A percentile compares a stretch with the other conserved stretches of the same genome.
Conservation (phyloP, 2,113 vertebrate genomes). For the Scopus umbretta region DNA sequence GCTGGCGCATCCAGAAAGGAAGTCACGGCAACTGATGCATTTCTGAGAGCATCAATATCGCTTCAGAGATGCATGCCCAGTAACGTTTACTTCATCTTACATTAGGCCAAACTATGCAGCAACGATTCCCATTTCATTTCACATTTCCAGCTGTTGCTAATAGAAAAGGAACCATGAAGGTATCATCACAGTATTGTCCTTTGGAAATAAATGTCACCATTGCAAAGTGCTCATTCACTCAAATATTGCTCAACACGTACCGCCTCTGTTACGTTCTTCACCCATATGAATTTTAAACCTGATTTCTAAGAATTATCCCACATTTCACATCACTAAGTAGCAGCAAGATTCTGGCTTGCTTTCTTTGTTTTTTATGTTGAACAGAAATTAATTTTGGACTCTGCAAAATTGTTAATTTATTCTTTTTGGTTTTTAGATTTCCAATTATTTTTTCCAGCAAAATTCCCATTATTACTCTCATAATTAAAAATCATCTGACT, state of each 20-base stretch:
- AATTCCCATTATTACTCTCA: background rate
- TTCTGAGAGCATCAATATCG: background rate
- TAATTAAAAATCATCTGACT: background rate
- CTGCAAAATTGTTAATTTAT: background rate
- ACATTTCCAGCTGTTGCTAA: background rate
- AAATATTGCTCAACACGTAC: background rate
- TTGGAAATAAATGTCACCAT: background rate
- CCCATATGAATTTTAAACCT: background rate
- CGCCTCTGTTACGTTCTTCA: background rate
- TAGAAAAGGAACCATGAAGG: background rate
- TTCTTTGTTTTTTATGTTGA: background rate
- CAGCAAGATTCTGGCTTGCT: background rate
- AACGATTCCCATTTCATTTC: background rate
- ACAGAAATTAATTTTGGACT: background rate
- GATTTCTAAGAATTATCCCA: background rate
- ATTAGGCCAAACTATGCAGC: background rate
- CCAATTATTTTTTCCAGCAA: background rate
- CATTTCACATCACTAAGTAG: background rate
- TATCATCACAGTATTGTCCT: background rate
- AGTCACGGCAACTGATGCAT: background rate
- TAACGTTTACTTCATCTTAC: background rate
- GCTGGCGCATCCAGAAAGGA: background rate
- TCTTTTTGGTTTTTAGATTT: background rate
- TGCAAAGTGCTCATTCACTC: background rate
- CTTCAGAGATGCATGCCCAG: background rate